Evolutionary conservation across 2,888 invertebrate species (phyloP), one percentile per base, ranked within the genome.

Genomic region (Leptopilina myrica): DNA sequence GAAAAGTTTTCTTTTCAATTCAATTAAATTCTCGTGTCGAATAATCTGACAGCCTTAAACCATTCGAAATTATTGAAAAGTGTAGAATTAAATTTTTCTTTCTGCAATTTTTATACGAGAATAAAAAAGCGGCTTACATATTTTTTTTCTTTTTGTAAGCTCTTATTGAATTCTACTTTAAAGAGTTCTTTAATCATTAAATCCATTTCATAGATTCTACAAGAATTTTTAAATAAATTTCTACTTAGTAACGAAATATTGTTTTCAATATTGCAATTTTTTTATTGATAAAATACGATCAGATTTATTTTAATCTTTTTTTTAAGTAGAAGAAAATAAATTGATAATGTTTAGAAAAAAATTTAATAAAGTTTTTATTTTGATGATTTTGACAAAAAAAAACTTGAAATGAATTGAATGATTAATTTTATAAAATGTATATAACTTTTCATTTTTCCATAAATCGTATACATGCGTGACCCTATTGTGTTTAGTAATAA

Each of bases 401-500:
- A 66, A 5, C 15, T 15, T 5, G 11, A 66, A 69, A 14, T 69
- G 69, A 49, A 69, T 69, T 53, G 14, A 26, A 9, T 53, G 69
- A 20, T 69, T 69, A 26, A 14, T n/a, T 26, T 26, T 12, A 69
- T 53, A 53, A 53, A 53, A 69, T 69, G 69, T 69, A 69, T 69
- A 59, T 59, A 59, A 59, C 53, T 69, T 53, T 69, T 69, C 53
- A 69, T 53, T 69, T 69, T 49, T 69, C 4, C 53, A 69, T 69
- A 53, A 69, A 53, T 69, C n/a, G 49, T 69, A 69, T 69, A 53
- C 49, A 33, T 26, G 69, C 49, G 69, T 53, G 69, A 26, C 69
- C 69, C 69, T 53, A 69, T 69, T 69, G 69, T 53, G 69, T 69
- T 20, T 69, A 69, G 26, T 53, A 53, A 53, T 69, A 53, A 69